Percentiles rank a stretch among this genome's conserved stretches.
These are phyloP conservation scores for Heterodera carotae DNA, from an alignment of 1,140 invertebrate species.

Conservation along the genomic window DNA sequence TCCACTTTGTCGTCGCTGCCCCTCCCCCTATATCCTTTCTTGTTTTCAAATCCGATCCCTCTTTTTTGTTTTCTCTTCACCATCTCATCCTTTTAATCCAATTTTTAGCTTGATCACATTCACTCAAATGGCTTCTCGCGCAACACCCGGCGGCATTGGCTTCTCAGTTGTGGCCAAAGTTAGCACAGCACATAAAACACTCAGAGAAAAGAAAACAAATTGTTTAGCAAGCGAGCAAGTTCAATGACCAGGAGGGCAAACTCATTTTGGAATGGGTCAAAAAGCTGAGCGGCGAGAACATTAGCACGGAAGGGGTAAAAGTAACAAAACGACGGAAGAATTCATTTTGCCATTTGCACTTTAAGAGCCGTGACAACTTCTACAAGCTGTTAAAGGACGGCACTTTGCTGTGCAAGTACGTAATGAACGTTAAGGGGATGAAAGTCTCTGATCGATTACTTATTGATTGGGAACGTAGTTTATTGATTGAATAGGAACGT, in stretches of 20 bases:
- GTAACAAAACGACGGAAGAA: not conserved
- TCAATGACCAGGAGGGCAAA: slow-evolving; percentile 48
- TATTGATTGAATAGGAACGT: too few relatives aligned
- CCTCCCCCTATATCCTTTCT: not conserved
- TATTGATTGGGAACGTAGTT: too few relatives aligned
- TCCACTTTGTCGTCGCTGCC: not conserved
- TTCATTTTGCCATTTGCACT: not conserved
- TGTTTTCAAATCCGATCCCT: not conserved
- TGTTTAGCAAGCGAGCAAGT: slow-evolving; percentile 51
- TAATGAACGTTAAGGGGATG: slow-evolving; percentile 5
- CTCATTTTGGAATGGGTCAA: slow-evolving; percentile 50
- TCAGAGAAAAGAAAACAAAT: not conserved
- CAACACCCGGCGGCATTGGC: slow-evolving; percentile 65
- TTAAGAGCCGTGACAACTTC: slow-evolving; percentile 48
- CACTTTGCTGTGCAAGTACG: slow-evolving; percentile 66
- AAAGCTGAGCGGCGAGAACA: slow-evolving; percentile 49
- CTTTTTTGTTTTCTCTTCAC: too few relatives aligned
- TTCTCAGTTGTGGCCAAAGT: slow-evolving; percentile 63
- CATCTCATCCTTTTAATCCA: not conserved
- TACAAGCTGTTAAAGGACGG: slow-evolving; percentile 65
- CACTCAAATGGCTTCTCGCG: slow-evolving; percentile 58
- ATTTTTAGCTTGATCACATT: not conserved
- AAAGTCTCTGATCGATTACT: not conserved
- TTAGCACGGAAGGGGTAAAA: slow-evolving; percentile 42
- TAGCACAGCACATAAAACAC: slow-evolving; percentile 61